Evolutionary conservation across 1,140 invertebrate species (phyloP).

Genomic region (Vanessa tameamea): DNA sequence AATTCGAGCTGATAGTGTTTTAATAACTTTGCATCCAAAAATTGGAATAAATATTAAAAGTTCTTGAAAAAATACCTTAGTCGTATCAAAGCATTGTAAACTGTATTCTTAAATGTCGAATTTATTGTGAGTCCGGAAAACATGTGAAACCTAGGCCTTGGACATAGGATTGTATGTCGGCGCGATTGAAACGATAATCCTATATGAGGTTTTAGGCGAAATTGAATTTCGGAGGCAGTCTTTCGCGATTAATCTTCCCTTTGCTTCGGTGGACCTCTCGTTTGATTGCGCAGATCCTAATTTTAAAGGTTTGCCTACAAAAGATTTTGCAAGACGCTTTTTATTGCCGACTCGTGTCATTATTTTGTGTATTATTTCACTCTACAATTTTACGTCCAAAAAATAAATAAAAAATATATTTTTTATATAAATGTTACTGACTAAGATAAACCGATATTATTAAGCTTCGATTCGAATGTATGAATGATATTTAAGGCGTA

Average conservation of each 20-base stretch:
- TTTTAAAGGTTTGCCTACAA: conserved; percentile 23
- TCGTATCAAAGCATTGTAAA: neutral
- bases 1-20: too few relatives aligned
- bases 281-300: conserved; percentile 18
- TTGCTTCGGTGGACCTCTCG: conserved; percentile 10
- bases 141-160: conserved; percentile 15
- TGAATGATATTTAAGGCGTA: neutral
- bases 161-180: conserved; percentile 16
- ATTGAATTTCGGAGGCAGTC: conserved; percentile 22
- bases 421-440: too few relatives aligned
- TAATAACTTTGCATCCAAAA: too few relatives aligned
- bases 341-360: neutral
- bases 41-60: too few relatives aligned
- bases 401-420: too few relatives aligned
- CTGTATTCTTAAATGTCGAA: neutral
- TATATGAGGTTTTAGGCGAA: conserved; percentile 19
- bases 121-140: conserved; percentile 10
- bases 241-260: conserved; percentile 24
- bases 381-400: too few relatives aligned
- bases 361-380: too few relatives aligned
- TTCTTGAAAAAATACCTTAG: too few relatives aligned
- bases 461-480: too few relatives aligned
- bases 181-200: conserved; percentile 16
- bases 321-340: conserved; percentile 13
- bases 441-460: too few relatives aligned